phyloP scores from a whole-genome alignment of 1,140 invertebrate genomes.

The Aphaenogaster rudis region DNA sequence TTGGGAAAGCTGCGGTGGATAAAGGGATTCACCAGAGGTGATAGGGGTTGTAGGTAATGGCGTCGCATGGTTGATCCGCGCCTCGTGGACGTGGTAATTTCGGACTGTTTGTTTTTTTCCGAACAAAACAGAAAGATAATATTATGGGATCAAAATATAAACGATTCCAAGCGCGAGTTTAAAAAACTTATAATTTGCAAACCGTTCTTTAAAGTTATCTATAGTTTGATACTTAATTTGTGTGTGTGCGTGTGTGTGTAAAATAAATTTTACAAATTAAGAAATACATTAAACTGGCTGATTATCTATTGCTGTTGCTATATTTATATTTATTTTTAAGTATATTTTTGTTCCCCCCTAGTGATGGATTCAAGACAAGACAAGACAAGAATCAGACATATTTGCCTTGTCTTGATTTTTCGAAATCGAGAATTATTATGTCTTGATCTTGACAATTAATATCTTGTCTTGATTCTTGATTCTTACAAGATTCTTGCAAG shows the following conservation, averaged over 20 bases:
- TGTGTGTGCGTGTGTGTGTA: too few species aligned
- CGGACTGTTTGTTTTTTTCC: neutral
- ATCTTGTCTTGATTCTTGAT: too few species aligned
- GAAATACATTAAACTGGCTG: neutral
- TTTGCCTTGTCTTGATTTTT: too few species aligned
- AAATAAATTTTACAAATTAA: too few species aligned
- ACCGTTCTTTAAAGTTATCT: neutral
- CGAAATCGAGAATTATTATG: too few species aligned
- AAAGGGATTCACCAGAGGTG: constrained; percentile 46
- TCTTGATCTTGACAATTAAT: too few species aligned
- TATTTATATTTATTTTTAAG: neutral
- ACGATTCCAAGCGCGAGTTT: neutral
- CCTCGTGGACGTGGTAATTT: constrained; percentile 41
- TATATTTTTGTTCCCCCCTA: neutral
- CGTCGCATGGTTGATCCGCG: constrained; percentile 23
- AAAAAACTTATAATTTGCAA: neutral
- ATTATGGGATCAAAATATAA: neutral
- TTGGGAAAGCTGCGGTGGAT: constrained; percentile 43
- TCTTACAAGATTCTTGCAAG: too few species aligned
- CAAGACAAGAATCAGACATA: too few species aligned
- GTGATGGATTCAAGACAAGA: too few species aligned
- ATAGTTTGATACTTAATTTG: too few species aligned
- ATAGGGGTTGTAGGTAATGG: constrained; percentile 48
- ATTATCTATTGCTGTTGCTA: neutral
- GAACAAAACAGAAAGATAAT: constrained; percentile 5